Percentiles rank a stretch among this genome's conserved stretches.
These are phyloP conservation scores for Perca fluviatilis DNA, from an alignment of 2,113 vertebrate genomes.

Conservation along the genomic window DNA sequence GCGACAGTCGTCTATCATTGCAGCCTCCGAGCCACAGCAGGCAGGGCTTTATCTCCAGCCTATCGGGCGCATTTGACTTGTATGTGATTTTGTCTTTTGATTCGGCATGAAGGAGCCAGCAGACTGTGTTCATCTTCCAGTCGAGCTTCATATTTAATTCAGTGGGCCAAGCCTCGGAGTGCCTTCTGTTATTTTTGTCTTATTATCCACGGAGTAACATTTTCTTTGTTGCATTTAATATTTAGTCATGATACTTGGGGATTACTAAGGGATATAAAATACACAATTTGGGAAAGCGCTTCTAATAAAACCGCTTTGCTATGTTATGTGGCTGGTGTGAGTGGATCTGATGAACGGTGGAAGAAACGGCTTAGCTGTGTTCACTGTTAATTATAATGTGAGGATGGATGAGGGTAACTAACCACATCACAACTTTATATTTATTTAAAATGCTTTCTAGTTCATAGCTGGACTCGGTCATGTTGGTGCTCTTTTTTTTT, in stretches of 20 bases:
- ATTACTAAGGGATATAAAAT: background rate
- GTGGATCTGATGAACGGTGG: background rate
- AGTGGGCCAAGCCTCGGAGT: slow-evolving; percentile 8
- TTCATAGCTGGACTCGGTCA: background rate
- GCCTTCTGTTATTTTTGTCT: slow-evolving; percentile 48
- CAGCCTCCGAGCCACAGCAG: background rate
- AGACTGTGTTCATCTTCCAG: slow-evolving; percentile 45
- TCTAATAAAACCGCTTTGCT: background rate
- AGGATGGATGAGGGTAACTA: background rate
- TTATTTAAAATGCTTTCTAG: background rate
- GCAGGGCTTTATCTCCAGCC: slow-evolving; percentile 1
- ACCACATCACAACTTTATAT: background rate
- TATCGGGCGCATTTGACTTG: slow-evolving; percentile 18
- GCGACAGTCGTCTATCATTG: too few species aligned
- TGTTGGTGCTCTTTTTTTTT: background rate
- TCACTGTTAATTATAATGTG: background rate
- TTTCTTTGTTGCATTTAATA: slow-evolving; percentile 25
- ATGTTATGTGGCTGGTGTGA: background rate
- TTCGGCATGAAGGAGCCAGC: slow-evolving; percentile 11
- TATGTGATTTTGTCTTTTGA: slow-evolving; percentile 40
- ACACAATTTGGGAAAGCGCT: background rate
- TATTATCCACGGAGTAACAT: slow-evolving; percentile 3
- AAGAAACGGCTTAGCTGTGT: background rate
- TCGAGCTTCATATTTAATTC: slow-evolving; percentile 59
- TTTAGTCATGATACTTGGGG: slow-evolving; percentile 13